phyloP scores from a whole-genome alignment of 2,113 vertebrate genomes.

The Gambusia holbrooki region DNA sequence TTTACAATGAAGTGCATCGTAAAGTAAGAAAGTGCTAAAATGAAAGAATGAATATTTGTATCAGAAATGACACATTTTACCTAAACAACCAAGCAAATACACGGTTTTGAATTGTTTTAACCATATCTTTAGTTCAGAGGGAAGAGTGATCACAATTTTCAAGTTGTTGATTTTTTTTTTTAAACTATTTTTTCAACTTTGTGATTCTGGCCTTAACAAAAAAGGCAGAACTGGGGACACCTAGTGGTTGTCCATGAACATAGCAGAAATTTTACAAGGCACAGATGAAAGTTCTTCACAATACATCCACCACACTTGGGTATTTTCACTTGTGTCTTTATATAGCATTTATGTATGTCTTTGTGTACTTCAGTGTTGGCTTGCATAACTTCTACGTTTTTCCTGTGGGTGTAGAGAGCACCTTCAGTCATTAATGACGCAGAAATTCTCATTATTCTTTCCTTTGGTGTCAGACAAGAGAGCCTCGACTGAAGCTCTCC shows the following conservation, averaged over 20 bases:
- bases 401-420: slow-evolving; percentile 23
- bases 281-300: neutral
- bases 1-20: neutral
- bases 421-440: slow-evolving; percentile 39
- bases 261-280: slow-evolving; percentile 13
- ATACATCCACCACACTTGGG: neutral
- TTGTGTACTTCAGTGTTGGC: slow-evolving; percentile 4
- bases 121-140: neutral
- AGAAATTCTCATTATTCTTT: slow-evolving; percentile 42
- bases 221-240: slow-evolving; percentile 75
- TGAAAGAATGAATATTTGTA: too few relatives aligned
- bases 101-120: neutral
- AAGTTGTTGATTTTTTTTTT: neutral
- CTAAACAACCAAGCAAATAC: neutral
- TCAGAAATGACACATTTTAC: too few relatives aligned
- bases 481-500: slow-evolving; percentile 24
- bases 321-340: slow-evolving; percentile 1
- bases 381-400: slow-evolving; percentile 20
- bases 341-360: slow-evolving; percentile 12
- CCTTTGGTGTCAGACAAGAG: slow-evolving; percentile 34
- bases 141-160: neutral
- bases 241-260: slow-evolving; percentile 70
- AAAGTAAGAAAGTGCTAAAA: neutral
- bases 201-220: slow-evolving; percentile 13
- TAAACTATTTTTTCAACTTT: neutral